Conservation (phyloP, 2,797 vertebrate genomes). For the Leucoraja ocellata region DNA sequence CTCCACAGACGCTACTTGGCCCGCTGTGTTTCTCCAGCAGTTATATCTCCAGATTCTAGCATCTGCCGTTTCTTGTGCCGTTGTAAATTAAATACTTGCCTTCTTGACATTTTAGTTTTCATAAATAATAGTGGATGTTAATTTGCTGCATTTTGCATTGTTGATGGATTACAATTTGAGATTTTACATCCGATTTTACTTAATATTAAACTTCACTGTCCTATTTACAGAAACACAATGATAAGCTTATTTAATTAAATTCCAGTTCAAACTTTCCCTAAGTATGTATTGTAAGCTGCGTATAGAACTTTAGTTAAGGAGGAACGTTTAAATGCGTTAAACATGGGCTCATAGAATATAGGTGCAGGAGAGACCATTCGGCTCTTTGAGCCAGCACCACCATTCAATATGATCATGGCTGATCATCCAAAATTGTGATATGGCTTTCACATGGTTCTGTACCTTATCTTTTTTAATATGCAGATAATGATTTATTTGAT, state of each 20-base stretch:
- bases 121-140: background rate
- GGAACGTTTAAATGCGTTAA: background rate
- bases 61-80: too few relatives aligned
- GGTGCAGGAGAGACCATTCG: too few relatives aligned
- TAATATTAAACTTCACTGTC: too few relatives aligned
- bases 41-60: too few relatives aligned
- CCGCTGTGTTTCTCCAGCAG: too few relatives aligned
- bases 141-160: background rate
- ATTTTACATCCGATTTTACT: background rate
- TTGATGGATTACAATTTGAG: background rate
- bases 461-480: slow-evolving; percentile 36
- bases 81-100: background rate
- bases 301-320: background rate
- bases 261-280: background rate
- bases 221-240: background rate
- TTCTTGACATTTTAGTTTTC: background rate
- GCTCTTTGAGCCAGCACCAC: too few relatives aligned
- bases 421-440: background rate
- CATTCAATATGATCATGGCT: too few relatives aligned
- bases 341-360: too few relatives aligned
- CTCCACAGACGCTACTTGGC: too few relatives aligned
- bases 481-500: slow-evolving; percentile 99
- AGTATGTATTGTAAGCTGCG: background rate
- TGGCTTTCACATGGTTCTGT: background rate
- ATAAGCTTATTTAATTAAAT: background rate